Base-by-base conservation (phyloP, 2,888 invertebrate genomes). In the Eueremaeus valkanovi region DNA sequence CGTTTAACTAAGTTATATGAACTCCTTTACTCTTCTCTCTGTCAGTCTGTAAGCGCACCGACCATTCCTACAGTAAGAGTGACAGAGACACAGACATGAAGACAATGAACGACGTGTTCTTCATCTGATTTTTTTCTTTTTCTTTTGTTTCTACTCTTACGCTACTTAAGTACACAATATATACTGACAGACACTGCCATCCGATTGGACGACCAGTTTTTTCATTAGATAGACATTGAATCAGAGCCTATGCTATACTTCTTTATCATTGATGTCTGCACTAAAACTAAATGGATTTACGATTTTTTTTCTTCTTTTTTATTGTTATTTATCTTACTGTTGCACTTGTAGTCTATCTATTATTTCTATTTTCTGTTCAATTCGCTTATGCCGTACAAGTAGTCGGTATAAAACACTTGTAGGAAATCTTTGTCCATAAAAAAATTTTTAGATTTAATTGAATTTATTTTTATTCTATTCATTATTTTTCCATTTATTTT, bases 1-100 rank as follows among this genome's bases (percentile, higher is more conserved):
- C 63, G 31, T 63, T 33, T 63, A 29, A 63, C 29, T 63, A 63
- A 63, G 61, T 63, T 63, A 27, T 63, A 63, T 63, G 63, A 63
- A 63, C 33, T 33, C 13, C 42, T 16, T 3, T 45, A n/a, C 42
- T 11, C 16, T 45, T 11, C 42, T 45, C 42, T 45, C 6, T 45
- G 13, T 45, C 21, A 21, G 18, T 5, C 21, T 18, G 8, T 21
- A 1, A 51, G 3, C 5, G 51, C 51, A 21, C 51, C 42, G 42
- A 18, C 42, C 11, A 18, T 18, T 45, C 42, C 11, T 16, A 16
- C 3, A 16, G 5, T 21, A 21, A 3, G n/a, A 51, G n/a, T n/a
- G 21, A 51, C 21, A 51, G n/a, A n/a, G 51, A 51, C 27, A 27
- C 9, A 27, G 27, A 13, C 45, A 45, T 45, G 16, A 45, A 45